A percentile compares a stretch with the other conserved stretches of the same genome.
These are phyloP conservation scores for Allacma fusca DNA, from an alignment of 2,888 invertebrate species.

Conservation along the genomic window DNA sequence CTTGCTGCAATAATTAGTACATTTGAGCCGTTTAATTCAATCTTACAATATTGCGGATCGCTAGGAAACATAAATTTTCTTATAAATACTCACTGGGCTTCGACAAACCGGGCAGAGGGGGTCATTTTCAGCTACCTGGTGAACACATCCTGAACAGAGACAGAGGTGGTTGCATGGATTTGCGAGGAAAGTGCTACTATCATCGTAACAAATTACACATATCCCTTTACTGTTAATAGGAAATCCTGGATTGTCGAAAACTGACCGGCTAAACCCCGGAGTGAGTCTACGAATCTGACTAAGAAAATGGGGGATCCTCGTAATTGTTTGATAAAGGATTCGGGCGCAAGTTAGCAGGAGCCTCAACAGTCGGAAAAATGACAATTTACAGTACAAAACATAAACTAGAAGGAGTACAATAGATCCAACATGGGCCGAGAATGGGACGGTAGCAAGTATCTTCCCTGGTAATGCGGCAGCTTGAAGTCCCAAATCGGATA, in stretches of 20 bases:
- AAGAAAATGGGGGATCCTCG: constrained; percentile 3
- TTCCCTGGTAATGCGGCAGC: not conserved
- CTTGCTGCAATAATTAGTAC: not conserved
- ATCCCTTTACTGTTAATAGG: constrained; percentile 32
- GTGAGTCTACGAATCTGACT: not conserved
- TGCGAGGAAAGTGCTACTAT: constrained; percentile 51
- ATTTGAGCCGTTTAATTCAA: not conserved
- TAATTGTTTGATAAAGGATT: not conserved
- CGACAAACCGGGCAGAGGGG: constrained; percentile 59
- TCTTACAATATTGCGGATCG: not conserved
- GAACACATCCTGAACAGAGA: constrained; percentile 54
- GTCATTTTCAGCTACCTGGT: constrained; percentile 49
- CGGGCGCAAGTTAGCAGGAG: not conserved
- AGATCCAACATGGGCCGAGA: constrained; percentile 41
- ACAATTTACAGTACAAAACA: constrained; percentile 37
- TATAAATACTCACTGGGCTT: constrained; percentile 50
- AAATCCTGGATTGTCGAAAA: not conserved
- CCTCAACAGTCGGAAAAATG: constrained; percentile 24
- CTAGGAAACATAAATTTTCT: constrained; percentile 57
- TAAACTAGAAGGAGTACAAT: constrained; percentile 27
- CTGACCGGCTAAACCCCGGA: not conserved
- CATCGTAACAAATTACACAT: constrained; percentile 58
- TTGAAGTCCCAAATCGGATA: not conserved
- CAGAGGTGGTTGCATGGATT: constrained; percentile 59
- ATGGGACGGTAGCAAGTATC: constrained; percentile 29